phyloP scores from a whole-genome alignment of 2,113 vertebrate species.

The mouse (Mus musculus) region DNA sequence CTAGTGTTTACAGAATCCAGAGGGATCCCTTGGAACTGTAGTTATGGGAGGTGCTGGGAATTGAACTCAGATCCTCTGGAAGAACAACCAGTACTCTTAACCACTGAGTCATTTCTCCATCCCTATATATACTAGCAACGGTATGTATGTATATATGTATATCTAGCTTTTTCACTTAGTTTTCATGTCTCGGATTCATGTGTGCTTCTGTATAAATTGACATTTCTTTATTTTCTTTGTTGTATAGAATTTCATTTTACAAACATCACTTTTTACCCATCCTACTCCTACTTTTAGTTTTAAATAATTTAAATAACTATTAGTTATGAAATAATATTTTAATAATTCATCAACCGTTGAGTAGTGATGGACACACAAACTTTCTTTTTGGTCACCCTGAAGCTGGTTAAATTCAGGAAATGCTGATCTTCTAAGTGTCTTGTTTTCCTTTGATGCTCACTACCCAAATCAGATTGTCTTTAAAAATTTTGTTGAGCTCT shows the following conservation, averaged over 20 bases:
- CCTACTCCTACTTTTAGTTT: neutral
- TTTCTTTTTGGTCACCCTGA: neutral
- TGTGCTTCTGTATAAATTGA: neutral
- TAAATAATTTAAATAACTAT: neutral
- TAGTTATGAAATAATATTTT: conserved; percentile 22
- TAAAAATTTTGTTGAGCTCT: neutral
- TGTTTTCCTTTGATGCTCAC: neutral
- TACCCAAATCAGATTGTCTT: neutral
- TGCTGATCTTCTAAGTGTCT: neutral
- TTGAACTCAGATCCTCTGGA: neutral
- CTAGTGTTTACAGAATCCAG: neutral
- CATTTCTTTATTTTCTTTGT: neutral
- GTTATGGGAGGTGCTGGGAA: neutral
- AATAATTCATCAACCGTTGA: neutral
- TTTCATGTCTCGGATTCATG: neutral
- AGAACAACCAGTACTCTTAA: neutral
- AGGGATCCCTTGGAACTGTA: neutral
- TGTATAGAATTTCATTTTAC: neutral
- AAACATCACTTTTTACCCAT: neutral
- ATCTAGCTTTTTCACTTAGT: neutral
- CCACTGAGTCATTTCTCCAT: neutral
- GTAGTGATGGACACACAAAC: neutral
- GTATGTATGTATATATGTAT: neutral
- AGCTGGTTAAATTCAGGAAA: conserved; percentile 10
- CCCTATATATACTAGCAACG: neutral